Evolutionary conservation across 1,140 invertebrate species (phyloP).

Genomic region (Procambarus virginalis): DNA sequence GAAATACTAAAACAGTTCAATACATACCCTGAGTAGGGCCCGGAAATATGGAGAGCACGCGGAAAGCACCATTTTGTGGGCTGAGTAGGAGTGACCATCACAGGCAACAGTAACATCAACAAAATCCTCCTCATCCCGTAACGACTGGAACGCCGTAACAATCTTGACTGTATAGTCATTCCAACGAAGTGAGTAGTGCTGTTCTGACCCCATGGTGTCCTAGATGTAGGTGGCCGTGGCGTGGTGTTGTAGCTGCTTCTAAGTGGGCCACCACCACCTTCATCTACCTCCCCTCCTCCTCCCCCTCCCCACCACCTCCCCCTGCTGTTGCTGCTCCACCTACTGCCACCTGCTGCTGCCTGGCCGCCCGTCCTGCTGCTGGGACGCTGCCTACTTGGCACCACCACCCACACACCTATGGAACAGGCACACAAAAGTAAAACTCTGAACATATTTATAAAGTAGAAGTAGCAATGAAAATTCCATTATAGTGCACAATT

Average conservation of each 20-base stretch:
- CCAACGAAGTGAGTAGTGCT: constrained; percentile 86
- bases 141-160: constrained; percentile 84
- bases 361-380: constrained; percentile 53
- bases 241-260: constrained; percentile 4
- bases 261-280: constrained; percentile 44
- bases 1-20: background rate
- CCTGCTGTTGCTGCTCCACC: constrained; percentile 38
- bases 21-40: constrained; percentile 71
- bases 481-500: too few relatives aligned
- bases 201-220: constrained; percentile 69
- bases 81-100: constrained; percentile 82
- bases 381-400: constrained; percentile 61
- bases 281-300: constrained; percentile 62
- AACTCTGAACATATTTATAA: background rate
- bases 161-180: constrained; percentile 85
- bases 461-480: too few relatives aligned
- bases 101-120: constrained; percentile 90
- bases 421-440: background rate
- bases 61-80: constrained; percentile 89
- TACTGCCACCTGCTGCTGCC: constrained; percentile 62
- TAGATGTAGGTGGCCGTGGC: background rate
- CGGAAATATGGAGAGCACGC: constrained; percentile 87
- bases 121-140: constrained; percentile 85
- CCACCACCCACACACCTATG: constrained; percentile 67
- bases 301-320: constrained; percentile 54